phyloP scores from a whole-genome alignment of 2,113 vertebrate species.

The Tupaia chinensis region DNA sequence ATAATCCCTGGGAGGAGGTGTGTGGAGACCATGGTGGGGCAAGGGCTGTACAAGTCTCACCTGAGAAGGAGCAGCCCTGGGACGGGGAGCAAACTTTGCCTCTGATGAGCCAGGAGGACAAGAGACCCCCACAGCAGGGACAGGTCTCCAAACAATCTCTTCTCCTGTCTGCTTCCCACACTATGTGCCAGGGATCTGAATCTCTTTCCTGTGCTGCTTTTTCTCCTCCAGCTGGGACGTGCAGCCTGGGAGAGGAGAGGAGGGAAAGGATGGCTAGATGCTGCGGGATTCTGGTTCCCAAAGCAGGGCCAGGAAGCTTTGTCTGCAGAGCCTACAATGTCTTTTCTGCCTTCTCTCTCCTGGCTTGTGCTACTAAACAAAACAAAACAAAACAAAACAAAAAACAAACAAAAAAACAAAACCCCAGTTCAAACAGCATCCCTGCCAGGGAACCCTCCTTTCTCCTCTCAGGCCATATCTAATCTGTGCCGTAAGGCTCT shows the following conservation, averaged over 20 bases:
- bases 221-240: background rate
- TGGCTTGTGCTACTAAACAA: too few species aligned
- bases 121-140: background rate
- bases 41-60: fast-evolving
- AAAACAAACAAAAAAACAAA: background rate
- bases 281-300: background rate
- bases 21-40: background rate
- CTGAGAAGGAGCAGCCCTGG: background rate
- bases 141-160: background rate
- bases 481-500: fast-evolving
- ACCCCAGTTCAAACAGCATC: background rate
- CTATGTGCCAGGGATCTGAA: background rate
- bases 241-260: fast-evolving
- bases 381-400: background rate
- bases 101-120: background rate
- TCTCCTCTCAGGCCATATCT: background rate
- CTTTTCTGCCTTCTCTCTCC: background rate
- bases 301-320: background rate
- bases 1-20: background rate
- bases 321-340: background rate
- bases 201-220: background rate
- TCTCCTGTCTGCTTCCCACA: background rate
- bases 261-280: background rate
- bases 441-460: background rate
- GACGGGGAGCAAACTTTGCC: background rate